Conservation (phyloP, 2,888 invertebrate genomes). For the Tipula lateralis region DNA sequence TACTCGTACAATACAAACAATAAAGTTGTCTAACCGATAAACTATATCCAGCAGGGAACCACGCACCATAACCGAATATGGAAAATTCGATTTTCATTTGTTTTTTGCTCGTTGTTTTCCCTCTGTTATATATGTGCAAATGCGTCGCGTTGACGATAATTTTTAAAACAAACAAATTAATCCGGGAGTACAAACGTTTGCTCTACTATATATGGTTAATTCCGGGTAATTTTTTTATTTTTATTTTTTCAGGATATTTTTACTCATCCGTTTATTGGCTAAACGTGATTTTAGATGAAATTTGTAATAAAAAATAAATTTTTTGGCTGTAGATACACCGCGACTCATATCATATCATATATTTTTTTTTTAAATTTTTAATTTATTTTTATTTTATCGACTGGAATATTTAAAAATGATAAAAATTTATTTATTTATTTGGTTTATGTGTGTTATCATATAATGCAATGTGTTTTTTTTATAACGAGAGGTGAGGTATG, state of each 20-base stretch:
- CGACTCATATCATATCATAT: neutral
- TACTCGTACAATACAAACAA: neutral
- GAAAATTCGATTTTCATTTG: neutral
- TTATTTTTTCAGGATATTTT: neutral
- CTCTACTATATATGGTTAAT: conserved; percentile 13
- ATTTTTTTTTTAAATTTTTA: neutral
- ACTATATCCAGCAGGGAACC: neutral
- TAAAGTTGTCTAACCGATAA: neutral
- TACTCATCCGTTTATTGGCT: neutral
- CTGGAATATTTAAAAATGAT: neutral
- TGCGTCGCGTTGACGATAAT: conserved; percentile 1
- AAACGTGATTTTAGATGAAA: neutral
- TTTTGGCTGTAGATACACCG: neutral
- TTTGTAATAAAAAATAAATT: neutral
- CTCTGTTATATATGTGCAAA: neutral
- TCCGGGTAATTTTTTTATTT: neutral
- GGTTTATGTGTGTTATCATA: neutral
- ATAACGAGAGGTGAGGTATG: no score
- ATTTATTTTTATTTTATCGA: conserved; percentile 19
- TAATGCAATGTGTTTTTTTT: no score
- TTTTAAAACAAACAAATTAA: conserved; percentile 24
- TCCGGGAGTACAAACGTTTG: neutral
- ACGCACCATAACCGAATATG: neutral
- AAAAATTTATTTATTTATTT: neutral
- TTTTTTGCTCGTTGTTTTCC: neutral